phyloP scores from a whole-genome alignment of 1,140 invertebrate species.

The Patella vulgata region DNA sequence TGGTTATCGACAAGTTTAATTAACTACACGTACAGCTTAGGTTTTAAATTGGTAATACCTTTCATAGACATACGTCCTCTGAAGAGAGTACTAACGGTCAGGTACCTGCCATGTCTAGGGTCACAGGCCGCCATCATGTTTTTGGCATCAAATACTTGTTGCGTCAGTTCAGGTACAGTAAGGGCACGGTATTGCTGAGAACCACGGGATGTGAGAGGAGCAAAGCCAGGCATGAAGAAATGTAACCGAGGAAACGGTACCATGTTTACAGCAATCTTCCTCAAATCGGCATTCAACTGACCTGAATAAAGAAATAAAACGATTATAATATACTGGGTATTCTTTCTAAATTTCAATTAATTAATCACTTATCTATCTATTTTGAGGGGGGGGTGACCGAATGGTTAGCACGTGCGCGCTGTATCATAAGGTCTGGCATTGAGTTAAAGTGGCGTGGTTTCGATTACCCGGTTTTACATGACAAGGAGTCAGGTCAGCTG shows the following conservation, averaged over 20 bases:
- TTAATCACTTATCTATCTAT: no score
- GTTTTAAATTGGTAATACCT: no score
- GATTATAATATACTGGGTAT: conserved; percentile 22
- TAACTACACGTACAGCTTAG: no score
- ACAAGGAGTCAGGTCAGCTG: no score
- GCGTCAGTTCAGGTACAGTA: conserved; percentile 70
- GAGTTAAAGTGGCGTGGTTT: no score
- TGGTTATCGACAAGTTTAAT: no score
- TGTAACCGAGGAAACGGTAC: conserved; percentile 76
- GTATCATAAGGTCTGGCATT: no score
- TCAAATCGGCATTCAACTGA: conserved; percentile 85
- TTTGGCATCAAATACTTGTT: conserved; percentile 78
- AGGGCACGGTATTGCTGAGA: conserved; percentile 69
- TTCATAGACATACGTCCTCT: conserved; percentile 70
- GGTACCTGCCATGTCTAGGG: conserved; percentile 74
- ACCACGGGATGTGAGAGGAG: conserved; percentile 73
- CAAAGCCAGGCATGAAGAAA: conserved; percentile 84
- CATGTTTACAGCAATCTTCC: conserved; percentile 87
- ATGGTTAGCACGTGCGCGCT: no score
- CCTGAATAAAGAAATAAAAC: conserved; percentile 78
- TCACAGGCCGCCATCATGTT: conserved; percentile 81
- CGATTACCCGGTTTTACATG: no score
- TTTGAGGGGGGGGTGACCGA: no score
- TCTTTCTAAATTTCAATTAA: no score
- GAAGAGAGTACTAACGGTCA: conserved; percentile 76